Conservation (phyloP, 2,797 vertebrate species). For the Sylvia borin region DNA sequence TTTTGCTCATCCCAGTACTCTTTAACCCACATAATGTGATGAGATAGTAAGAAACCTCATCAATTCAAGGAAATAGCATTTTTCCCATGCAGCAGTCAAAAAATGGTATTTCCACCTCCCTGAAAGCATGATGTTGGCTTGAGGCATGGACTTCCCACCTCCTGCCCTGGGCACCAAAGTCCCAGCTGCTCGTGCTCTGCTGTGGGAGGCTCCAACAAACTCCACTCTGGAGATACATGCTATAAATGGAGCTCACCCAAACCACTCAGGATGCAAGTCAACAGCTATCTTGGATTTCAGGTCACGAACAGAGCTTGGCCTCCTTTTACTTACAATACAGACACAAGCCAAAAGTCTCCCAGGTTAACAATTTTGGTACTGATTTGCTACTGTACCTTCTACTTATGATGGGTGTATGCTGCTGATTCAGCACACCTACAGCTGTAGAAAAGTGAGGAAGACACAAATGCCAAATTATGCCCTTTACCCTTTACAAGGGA, state of each 20-base stretch:
- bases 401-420: neutral
- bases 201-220: neutral
- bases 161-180: neutral
- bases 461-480: neutral
- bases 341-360: neutral
- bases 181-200: neutral
- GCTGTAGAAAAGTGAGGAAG: neutral
- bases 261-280: neutral
- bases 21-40: neutral
- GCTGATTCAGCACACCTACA: neutral
- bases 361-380: neutral
- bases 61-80: neutral
- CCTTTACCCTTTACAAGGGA: neutral
- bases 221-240: fast-evolving
- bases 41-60: neutral
- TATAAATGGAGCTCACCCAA: neutral
- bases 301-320: neutral
- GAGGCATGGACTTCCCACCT: neutral
- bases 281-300: neutral
- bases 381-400: neutral
- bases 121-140: fast-evolving
- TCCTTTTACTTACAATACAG: neutral
- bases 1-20: neutral
- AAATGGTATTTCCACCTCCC: neutral
- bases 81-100: neutral